Conservation (phyloP, 2,888 invertebrate genomes). For the Troides aeacus region DNA sequence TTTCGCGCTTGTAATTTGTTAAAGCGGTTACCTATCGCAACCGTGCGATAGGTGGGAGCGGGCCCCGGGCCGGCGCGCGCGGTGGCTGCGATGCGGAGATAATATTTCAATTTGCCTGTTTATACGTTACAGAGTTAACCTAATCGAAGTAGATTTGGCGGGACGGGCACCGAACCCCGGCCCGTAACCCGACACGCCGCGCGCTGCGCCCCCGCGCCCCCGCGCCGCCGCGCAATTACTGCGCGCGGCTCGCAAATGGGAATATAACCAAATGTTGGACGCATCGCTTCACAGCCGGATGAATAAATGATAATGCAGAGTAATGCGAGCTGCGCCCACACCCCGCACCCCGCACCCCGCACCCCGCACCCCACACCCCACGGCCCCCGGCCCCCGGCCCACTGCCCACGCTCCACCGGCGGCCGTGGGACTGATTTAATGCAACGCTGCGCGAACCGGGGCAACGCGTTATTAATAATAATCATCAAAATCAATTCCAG, state of each 20-base stretch:
- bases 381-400: background rate
- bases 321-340: background rate
- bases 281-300: constrained; percentile 39
- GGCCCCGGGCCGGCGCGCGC: too few relatives aligned
- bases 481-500: too few relatives aligned
- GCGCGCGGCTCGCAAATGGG: constrained; percentile 56
- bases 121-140: constrained; percentile 28
- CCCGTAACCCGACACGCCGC: constrained; percentile 59
- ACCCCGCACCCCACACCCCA: background rate
- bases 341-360: background rate
- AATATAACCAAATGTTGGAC: constrained; percentile 63
- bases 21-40: too few relatives aligned
- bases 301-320: constrained; percentile 19
- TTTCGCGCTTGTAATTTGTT: too few relatives aligned
- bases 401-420: too few relatives aligned
- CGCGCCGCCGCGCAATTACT: constrained; percentile 60
- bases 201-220: constrained; percentile 46
- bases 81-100: constrained; percentile 15
- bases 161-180: constrained; percentile 38
- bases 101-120: constrained; percentile 32
- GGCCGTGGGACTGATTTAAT: too few relatives aligned
- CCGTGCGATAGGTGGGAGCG: too few relatives aligned
- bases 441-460: too few relatives aligned
- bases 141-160: constrained; percentile 31
- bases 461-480: too few relatives aligned